phyloP scores from a whole-genome alignment of 2,113 vertebrate species.

The Pandion haliaetus region DNA sequence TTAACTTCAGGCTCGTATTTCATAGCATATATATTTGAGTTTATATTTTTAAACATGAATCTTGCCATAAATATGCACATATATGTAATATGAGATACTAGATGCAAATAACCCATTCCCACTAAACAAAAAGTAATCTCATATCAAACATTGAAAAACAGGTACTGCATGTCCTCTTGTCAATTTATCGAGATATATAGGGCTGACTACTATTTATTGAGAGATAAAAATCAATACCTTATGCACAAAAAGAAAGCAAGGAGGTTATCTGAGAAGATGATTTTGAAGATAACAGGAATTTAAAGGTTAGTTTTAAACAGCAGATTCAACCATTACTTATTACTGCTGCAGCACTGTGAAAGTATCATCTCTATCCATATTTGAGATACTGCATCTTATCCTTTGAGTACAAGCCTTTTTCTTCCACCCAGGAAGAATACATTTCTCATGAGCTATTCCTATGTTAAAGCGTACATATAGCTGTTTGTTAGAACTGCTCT shows the following conservation, averaged over 20 bases:
- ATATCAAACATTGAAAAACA: background rate
- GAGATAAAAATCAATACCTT: background rate
- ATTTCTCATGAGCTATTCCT: background rate
- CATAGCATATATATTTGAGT: background rate
- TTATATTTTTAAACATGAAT: background rate
- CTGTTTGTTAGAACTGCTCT: background rate
- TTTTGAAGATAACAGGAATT: background rate
- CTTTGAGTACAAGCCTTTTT: background rate
- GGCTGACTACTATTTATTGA: background rate
- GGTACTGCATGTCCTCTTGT: background rate
- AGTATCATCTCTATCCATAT: background rate
- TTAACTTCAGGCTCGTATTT: background rate
- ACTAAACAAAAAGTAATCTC: background rate
- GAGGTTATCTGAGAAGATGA: background rate
- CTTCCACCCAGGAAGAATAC: background rate
- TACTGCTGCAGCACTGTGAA: background rate
- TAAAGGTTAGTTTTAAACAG: background rate
- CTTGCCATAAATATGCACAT: background rate
- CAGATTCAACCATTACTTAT: background rate
- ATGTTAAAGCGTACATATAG: background rate
- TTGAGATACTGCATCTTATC: background rate
- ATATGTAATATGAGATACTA: background rate
- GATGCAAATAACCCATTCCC: background rate
- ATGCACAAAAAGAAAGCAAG: background rate
- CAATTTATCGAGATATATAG: background rate